These are phyloP conservation scores for Halcyon chelicuti DNA, from an alignment of 2,797 vertebrate genomes.

Conservation along the genomic window DNA sequence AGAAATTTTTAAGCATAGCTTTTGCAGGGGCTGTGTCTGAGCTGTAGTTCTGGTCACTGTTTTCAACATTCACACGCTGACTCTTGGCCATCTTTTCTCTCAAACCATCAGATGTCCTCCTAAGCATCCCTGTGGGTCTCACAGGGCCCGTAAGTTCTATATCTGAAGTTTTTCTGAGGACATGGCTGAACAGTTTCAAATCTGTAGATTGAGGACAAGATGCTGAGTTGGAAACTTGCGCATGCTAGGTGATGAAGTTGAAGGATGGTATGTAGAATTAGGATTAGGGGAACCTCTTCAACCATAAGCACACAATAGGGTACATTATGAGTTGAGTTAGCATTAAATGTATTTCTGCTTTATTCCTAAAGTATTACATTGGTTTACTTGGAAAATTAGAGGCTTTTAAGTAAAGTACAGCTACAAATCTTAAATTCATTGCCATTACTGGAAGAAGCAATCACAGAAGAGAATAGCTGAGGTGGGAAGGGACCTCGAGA, in stretches of 20 bases:
- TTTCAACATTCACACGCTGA: rapidly evolving
- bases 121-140: neutral
- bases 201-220: neutral
- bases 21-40: neutral
- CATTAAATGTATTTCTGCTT: slow-evolving; percentile 9
- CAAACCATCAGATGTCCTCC: neutral
- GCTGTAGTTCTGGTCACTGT: neutral
- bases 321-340: neutral
- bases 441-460: neutral
- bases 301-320: rapidly evolving
- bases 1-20: neutral
- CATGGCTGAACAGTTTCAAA: neutral
- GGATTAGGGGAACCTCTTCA: neutral
- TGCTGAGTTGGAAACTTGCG: neutral
- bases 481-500: neutral
- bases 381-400: neutral
- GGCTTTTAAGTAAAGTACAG: neutral
- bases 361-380: neutral
- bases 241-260: neutral
- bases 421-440: neutral
- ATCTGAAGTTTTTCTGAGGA: neutral
- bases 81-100: neutral
- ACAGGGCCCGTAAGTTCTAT: neutral
- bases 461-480: neutral
- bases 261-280: neutral